phyloP scores from a whole-genome alignment of 2,113 vertebrate species.

The Alethe diademata region DNA sequence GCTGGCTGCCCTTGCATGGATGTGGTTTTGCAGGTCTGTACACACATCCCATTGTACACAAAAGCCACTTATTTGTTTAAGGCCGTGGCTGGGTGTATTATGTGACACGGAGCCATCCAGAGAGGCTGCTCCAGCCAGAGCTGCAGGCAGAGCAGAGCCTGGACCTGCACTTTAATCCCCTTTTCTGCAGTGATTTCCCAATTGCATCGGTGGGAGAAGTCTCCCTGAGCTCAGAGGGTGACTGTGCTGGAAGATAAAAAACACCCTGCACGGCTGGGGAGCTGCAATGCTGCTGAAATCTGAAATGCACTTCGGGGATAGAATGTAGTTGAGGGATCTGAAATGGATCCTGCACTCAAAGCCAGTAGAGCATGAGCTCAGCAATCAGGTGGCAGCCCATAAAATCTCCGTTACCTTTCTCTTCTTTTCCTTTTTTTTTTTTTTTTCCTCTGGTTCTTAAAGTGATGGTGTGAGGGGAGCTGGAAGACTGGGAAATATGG shows the following conservation, averaged over 20 bases:
- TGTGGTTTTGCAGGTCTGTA: slow-evolving; percentile 51
- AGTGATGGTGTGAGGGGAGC: slow-evolving; percentile 13
- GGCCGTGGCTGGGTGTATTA: background rate
- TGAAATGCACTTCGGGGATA: slow-evolving; percentile 62
- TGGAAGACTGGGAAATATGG: slow-evolving; percentile 61
- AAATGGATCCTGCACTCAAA: slow-evolving; percentile 73
- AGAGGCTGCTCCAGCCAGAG: slow-evolving; percentile 48
- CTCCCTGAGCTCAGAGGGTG: background rate
- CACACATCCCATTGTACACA: slow-evolving; percentile 38
- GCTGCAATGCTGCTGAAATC: slow-evolving; percentile 52
- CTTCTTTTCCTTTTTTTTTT: background rate
- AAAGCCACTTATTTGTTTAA: slow-evolving; percentile 30
- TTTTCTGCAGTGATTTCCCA: slow-evolving; percentile 64
- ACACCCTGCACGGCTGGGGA: background rate
- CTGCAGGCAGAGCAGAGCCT: slow-evolving; percentile 49
- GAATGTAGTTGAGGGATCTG: slow-evolving; percentile 34
- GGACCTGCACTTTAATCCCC: slow-evolving; percentile 58
- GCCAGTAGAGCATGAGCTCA: slow-evolving; percentile 58
- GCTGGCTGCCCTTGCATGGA: background rate
- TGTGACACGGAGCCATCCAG: slow-evolving; percentile 41
- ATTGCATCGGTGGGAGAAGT: slow-evolving; percentile 7
- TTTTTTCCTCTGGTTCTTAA: background rate
- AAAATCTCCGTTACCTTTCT: slow-evolving; percentile 70
- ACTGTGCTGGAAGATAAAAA: slow-evolving; percentile 19
- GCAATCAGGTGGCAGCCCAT: slow-evolving; percentile 75